Evolutionary conservation across 2,888 invertebrate genomes (phyloP).

Genomic region (Anticlea derivata): DNA sequence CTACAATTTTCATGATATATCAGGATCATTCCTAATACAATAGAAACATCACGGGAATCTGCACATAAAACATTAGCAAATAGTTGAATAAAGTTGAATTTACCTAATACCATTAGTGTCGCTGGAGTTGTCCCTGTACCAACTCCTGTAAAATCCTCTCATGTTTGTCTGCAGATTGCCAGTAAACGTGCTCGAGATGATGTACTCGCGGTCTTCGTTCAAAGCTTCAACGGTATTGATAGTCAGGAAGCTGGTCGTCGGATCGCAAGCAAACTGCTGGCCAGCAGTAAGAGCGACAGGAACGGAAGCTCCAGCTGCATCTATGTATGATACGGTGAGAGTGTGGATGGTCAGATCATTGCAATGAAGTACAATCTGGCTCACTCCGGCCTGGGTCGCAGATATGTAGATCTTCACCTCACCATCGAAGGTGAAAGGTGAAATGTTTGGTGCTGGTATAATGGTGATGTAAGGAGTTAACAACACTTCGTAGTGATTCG

Average conservation of each 20-base stretch:
- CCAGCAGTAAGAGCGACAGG: conserved; percentile 40
- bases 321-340: conserved; percentile 58
- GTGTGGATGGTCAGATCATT: conserved; percentile 63
- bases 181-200: conserved; percentile 85
- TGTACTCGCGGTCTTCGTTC: conserved; percentile 71
- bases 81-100: too few species aligned
- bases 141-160: conserved; percentile 92
- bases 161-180: conserved; percentile 88
- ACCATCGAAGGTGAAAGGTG: conserved; percentile 72
- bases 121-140: conserved; percentile 85
- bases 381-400: conserved; percentile 42
- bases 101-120: conserved; percentile 30
- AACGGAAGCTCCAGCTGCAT: neutral
- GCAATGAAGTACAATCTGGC: conserved; percentile 67
- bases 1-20: too few species aligned
- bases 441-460: conserved; percentile 35
- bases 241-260: conserved; percentile 57
- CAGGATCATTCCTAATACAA: too few species aligned
- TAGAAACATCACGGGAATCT: too few species aligned
- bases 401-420: conserved; percentile 57
- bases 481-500: conserved; percentile 78
- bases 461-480: conserved; percentile 77
- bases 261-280: conserved; percentile 51
- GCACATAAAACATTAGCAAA: too few species aligned
- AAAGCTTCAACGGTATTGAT: conserved; percentile 47